Evolutionary conservation across 1,140 invertebrate species (phyloP).

Genomic region (Diplogasteroides magnus): DNA sequence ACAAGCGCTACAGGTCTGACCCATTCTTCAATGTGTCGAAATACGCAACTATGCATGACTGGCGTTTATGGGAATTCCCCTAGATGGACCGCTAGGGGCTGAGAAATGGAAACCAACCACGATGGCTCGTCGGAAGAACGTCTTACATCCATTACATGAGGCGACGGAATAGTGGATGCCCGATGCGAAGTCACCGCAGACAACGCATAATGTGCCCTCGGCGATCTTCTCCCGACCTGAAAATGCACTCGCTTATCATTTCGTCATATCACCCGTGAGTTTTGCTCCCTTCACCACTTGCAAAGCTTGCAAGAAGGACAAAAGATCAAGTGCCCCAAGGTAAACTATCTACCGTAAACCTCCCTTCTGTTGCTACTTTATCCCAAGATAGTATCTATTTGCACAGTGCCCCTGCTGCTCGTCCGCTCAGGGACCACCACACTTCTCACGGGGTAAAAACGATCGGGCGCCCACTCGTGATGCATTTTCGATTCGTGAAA

Average conservation of each 20-base stretch:
- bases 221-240: conserved; percentile 33
- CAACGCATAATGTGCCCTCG: conserved; percentile 47
- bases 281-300: conserved; percentile 7
- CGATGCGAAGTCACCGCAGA: conserved; percentile 49
- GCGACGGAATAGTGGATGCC: conserved; percentile 37
- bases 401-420: no score
- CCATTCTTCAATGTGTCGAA: not conserved
- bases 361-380: not conserved
- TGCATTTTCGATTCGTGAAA: no score
- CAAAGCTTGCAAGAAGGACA: not conserved
- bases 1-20: not conserved
- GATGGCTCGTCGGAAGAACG: conserved; percentile 50
- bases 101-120: conserved; percentile 42
- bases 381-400: no score
- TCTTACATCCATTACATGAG: conserved; percentile 39
- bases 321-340: not conserved
- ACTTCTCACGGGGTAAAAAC: not conserved
- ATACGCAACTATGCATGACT: not conserved
- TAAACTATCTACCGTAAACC: not conserved
- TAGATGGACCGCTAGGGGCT: not conserved
- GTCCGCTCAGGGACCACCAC: no score
- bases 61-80: not conserved
- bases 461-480: not conserved
- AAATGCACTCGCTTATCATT: not conserved
- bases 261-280: not conserved